These are phyloP conservation scores for Ichneumon xanthorius DNA, from an alignment of 2,888 invertebrate species.

Conservation along the genomic window DNA sequence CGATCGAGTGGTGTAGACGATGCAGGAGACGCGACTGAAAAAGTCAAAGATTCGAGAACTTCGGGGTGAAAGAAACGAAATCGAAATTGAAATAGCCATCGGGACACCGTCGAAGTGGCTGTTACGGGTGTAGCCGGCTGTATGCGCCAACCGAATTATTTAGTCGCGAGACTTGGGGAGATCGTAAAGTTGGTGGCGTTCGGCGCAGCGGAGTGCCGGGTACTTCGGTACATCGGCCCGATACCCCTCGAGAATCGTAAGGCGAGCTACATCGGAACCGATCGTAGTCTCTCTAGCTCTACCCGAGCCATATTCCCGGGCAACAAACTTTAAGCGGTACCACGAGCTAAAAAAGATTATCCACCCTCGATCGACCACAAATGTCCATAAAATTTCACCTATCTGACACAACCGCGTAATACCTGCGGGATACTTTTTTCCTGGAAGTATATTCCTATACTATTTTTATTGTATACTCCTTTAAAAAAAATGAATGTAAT, in stretches of 20 bases:
- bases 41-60: conserved; percentile 42
- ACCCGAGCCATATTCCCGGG: conserved; percentile 12
- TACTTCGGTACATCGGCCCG: conserved; percentile 27
- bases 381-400: conserved; percentile 14
- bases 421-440: background rate
- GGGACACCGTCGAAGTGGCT: conserved; percentile 48
- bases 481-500: background rate
- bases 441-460: background rate
- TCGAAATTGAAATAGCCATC: conserved; percentile 54
- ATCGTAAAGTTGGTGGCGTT: conserved; percentile 64
- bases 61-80: conserved; percentile 39
- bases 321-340: conserved; percentile 55
- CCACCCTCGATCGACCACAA: conserved; percentile 18
- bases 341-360: conserved; percentile 5
- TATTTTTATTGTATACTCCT: no score
- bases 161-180: conserved; percentile 72
- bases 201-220: conserved; percentile 29
- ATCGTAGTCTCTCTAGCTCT: conserved; percentile 27
- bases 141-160: conserved; percentile 72
- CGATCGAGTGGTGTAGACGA: no score
- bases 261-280: conserved; percentile 28
- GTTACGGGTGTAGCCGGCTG: conserved; percentile 17
- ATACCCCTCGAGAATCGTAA: conserved; percentile 62
- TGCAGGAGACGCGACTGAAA: background rate
- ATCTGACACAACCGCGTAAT: background rate